Evolutionary conservation across 2,797 vertebrate species (phyloP).

Genomic region (Sebastes variabilis): DNA sequence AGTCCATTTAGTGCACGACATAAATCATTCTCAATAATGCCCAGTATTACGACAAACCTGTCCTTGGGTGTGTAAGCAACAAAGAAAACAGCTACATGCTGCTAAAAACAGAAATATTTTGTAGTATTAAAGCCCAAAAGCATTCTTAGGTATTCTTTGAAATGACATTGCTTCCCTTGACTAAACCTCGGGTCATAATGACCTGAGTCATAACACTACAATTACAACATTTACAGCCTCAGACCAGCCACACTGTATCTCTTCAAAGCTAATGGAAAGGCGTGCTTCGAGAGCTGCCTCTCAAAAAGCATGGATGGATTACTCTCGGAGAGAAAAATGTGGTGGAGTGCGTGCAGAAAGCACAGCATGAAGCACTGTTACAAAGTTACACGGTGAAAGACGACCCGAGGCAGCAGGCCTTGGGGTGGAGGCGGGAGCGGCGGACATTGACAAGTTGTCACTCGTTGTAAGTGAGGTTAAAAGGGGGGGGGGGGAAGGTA

Average conservation of each 20-base stretch:
- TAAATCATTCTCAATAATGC: background rate
- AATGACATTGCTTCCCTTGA: background rate
- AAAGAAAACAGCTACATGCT: background rate
- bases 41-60: background rate
- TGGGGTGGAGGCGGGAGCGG: background rate
- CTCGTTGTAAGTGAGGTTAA: constrained; percentile 18
- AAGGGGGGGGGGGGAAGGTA: background rate
- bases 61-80: background rate
- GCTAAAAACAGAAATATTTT: background rate
- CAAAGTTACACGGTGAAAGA: constrained; percentile 4
- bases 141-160: background rate
- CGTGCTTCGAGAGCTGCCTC: background rate
- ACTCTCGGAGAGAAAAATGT: constrained; percentile 13
- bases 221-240: background rate
- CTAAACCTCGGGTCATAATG: background rate
- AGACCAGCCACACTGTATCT: background rate
- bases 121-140: background rate
- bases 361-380: constrained; percentile 5
- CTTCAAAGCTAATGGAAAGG: constrained; percentile 12
- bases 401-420: constrained; percentile 8
- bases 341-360: constrained; percentile 1
- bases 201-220: background rate
- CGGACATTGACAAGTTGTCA: background rate
- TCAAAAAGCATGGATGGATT: constrained; percentile 22
- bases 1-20: background rate